phyloP scores from a whole-genome alignment of 2,113 vertebrate genomes.

The Pseudorasbora parva region DNA sequence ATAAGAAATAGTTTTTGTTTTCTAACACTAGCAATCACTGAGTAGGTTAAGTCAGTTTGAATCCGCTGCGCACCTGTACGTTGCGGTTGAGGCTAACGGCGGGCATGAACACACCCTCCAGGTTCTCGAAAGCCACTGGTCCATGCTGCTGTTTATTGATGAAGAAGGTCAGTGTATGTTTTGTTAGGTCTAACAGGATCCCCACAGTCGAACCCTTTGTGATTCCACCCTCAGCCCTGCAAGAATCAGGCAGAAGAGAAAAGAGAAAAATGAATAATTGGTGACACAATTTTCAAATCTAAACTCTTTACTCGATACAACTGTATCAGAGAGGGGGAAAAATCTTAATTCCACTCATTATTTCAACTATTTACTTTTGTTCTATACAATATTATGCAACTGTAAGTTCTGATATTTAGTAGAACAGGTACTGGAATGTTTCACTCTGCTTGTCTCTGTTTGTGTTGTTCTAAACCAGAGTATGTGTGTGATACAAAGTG shows the following conservation, averaged over 20 bases:
- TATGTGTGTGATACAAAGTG: neutral
- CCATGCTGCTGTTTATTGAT: slow-evolving; percentile 97
- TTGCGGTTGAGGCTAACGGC: slow-evolving; percentile 97
- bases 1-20: neutral
- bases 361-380: neutral
- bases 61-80: slow-evolving; percentile 83
- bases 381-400: no score
- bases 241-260: slow-evolving; percentile 7
- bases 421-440: neutral
- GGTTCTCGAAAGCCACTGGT: slow-evolving; percentile 89
- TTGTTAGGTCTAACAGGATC: slow-evolving; percentile 91
- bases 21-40: neutral
- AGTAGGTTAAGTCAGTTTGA: neutral
- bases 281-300: slow-evolving; percentile 22
- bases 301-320: no score
- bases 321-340: neutral
- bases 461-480: neutral
- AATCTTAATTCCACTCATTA: neutral
- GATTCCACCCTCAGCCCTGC: slow-evolving; percentile 94
- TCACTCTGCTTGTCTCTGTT: neutral
- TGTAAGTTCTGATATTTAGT: neutral
- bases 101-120: slow-evolving; percentile 96
- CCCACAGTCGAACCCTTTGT: slow-evolving; percentile 89
- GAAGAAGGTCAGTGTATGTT: slow-evolving; percentile 91
- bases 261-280: neutral